Evolutionary conservation across 2,888 invertebrate genomes (phyloP).

Genomic region (Melangyna quadrimaculata): DNA sequence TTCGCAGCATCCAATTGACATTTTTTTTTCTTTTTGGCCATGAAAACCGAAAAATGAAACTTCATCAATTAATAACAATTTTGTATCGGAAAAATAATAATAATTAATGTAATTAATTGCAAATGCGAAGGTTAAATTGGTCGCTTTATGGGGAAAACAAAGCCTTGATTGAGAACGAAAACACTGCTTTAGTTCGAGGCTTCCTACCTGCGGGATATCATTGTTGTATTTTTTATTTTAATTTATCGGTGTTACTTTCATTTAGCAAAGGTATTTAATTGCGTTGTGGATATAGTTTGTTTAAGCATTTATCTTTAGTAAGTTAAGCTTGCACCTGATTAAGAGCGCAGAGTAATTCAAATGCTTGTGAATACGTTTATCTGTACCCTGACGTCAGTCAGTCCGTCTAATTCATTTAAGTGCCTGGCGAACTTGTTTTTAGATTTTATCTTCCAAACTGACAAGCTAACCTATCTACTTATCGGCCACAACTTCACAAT

Average conservation of each 20-base stretch:
- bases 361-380: neutral
- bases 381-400: constrained; percentile 59
- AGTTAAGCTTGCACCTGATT: constrained; percentile 22
- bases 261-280: constrained; percentile 3
- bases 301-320: constrained; percentile 20
- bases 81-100: neutral
- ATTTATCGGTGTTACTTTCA: neutral
- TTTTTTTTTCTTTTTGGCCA: constrained; percentile 12
- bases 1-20: constrained; percentile 21
- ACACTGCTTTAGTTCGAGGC: neutral
- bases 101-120: neutral
- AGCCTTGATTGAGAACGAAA: neutral
- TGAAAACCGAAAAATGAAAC: neutral
- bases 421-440: constrained; percentile 41
- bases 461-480: neutral
- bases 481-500: neutral
- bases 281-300: constrained; percentile 4
- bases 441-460: constrained; percentile 13
- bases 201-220: neutral
- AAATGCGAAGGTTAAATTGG: constrained; percentile 2
- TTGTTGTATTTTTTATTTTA: neutral
- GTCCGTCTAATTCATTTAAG: neutral
- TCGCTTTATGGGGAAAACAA: neutral
- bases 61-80: neutral
- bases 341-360: neutral